Base-by-base conservation (phyloP, 1,140 invertebrate genomes). In the Araneus ventricosus region DNA sequence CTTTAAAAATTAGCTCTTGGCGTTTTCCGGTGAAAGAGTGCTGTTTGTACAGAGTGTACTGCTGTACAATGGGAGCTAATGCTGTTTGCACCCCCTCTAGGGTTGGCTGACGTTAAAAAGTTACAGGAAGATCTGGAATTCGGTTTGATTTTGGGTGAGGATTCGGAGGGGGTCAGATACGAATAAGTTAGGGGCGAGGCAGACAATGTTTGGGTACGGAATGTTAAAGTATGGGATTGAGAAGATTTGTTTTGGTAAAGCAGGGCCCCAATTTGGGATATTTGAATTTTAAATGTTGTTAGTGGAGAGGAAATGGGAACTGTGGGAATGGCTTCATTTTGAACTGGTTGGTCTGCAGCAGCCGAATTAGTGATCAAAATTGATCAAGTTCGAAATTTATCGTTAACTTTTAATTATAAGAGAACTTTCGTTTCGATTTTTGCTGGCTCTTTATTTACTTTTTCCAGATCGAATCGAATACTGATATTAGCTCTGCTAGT, bases 1-100 rank as follows among this genome's bases (percentile, higher is more conserved):
- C 52, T 86, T 86, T 86, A 59, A 59, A 57, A 86, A 59, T 86
- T 86, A 59, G 84, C 52, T 86, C 41, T 24, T 59, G 84, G 79
- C 37, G 41, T 82, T 41, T 82, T 34, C 30, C 67, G 67, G 67
- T 27, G 79, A 41, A 82, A 41, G 39, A 8, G 27, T 63, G 59
- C 59, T 63, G 59, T 63, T 63, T 63, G 59, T 24, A 63, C n/a
- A 63, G 70, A 37, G 70, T 20, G 34, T 24, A 41, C 79, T n/a
- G 14, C 30, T 20, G 8, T 5, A 75, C 67, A 75, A 34, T 75
- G 67, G 67, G 8, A 75, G 30, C 27, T 75, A 75, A 75, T 75
- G 67, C 67, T 75, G 67, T 75, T 75, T 75, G 67, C 30, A 75
- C 14, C 67, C 59, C 45, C 34, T 82, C 37, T 8, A 39, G 79